Evolutionary conservation across 1,140 invertebrate species (phyloP).

Genomic region (Proales similis): DNA sequence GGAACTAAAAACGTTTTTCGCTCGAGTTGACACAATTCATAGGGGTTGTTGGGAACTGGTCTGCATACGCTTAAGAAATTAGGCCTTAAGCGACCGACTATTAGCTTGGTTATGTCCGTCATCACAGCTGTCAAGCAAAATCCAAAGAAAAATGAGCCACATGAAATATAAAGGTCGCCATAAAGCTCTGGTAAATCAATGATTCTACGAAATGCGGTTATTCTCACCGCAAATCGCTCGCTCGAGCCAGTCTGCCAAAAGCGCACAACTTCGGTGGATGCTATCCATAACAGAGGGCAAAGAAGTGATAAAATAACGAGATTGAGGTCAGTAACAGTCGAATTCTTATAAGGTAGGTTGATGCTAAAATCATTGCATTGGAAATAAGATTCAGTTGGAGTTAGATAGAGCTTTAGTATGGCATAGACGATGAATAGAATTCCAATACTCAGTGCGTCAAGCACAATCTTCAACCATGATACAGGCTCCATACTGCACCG

Average conservation of each 20-base stretch:
- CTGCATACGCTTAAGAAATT: constrained; percentile 70
- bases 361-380: constrained; percentile 18
- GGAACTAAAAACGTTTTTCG: constrained; percentile 45
- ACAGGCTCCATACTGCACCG: no score
- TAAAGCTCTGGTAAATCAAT: constrained; percentile 26
- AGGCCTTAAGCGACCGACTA: constrained; percentile 77
- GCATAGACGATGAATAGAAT: constrained; percentile 1
- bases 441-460: background rate
- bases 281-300: constrained; percentile 1
- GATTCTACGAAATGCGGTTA: background rate
- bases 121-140: constrained; percentile 44
- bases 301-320: constrained; percentile 14
- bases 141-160: constrained; percentile 30
- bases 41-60: constrained; percentile 43
- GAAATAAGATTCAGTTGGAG: constrained; percentile 9
- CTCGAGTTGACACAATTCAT: constrained; percentile 37
- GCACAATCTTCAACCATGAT: constrained; percentile 17
- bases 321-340: constrained; percentile 22
- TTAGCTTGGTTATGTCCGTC: constrained; percentile 83
- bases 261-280: constrained; percentile 12
- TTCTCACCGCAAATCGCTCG: background rate
- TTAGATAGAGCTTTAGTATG: constrained; percentile 9
- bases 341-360: constrained; percentile 21
- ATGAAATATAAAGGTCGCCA: constrained; percentile 15
- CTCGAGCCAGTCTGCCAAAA: background rate